A percentile compares a stretch with the other conserved stretches of the same genome.
Conservation (phyloP, 1,140 invertebrate genomes). For the Periplaneta americana region DNA sequence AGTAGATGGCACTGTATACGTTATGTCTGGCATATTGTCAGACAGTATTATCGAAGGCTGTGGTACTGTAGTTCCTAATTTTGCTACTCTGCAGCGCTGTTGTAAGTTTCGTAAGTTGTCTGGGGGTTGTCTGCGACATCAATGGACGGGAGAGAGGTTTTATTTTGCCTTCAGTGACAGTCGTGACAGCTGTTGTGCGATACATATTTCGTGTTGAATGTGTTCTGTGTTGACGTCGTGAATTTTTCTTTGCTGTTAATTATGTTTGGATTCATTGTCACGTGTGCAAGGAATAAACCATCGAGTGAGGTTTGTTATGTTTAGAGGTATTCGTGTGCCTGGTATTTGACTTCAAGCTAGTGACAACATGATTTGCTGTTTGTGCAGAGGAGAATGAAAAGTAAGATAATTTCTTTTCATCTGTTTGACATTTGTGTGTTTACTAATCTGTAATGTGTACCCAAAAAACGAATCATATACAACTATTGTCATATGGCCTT, state of each 20-base stretch:
- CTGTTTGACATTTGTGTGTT: background rate
- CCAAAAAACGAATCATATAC: background rate
- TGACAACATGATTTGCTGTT: background rate
- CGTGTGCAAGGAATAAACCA: background rate
- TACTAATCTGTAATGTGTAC: background rate
- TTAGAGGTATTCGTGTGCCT: background rate
- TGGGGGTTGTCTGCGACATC: background rate
- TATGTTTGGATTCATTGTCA: background rate
- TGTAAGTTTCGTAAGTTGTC: background rate
- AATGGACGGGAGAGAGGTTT: background rate
- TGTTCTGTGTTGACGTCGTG: background rate
- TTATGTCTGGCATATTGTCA: too few relatives aligned
- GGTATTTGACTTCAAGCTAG: background rate
- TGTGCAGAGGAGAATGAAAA: background rate
- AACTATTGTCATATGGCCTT: background rate
- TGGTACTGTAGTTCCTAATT: background rate
- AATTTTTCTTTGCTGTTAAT: background rate
- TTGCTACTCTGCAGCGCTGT: background rate
- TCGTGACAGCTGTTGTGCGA: background rate
- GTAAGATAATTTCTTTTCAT: background rate
- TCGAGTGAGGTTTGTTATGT: background rate
- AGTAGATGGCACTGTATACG: too few relatives aligned
- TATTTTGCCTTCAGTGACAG: background rate
- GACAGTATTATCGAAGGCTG: too few relatives aligned
- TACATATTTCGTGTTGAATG: background rate